phyloP scores from a whole-genome alignment of 2,888 invertebrate species.

The Argynnis bischoffii region DNA sequence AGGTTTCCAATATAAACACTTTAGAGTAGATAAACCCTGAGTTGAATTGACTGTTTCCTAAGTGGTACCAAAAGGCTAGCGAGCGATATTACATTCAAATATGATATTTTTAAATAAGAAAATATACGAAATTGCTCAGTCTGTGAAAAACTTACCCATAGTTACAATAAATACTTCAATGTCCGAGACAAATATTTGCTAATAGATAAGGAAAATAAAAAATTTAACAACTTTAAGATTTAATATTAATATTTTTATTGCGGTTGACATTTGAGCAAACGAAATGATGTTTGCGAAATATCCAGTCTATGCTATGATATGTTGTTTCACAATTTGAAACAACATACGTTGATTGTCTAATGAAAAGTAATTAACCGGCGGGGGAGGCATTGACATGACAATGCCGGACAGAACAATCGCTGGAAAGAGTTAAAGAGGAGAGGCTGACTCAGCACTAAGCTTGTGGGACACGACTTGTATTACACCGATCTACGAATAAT shows the following conservation, averaged over 20 bases:
- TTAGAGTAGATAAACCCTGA: too few relatives aligned
- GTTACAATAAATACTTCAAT: too few relatives aligned
- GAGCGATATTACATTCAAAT: too few relatives aligned
- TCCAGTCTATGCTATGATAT: slow-evolving; percentile 5
- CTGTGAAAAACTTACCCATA: too few relatives aligned
- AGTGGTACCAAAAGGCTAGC: too few relatives aligned
- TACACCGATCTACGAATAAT: slow-evolving; percentile 40
- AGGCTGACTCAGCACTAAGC: slow-evolving; percentile 76
- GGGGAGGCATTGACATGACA: slow-evolving; percentile 71
- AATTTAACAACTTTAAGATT: too few relatives aligned
- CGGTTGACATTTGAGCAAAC: not conserved
- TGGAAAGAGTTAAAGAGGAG: slow-evolving; percentile 74
- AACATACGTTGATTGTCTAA: slow-evolving; percentile 71
- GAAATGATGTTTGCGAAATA: slow-evolving; percentile 15
- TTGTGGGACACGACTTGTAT: slow-evolving; percentile 63
- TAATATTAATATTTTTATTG: not conserved
- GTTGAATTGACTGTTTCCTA: too few relatives aligned
- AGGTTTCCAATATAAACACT: too few relatives aligned
- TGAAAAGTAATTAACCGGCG: slow-evolving; percentile 79
- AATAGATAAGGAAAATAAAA: too few relatives aligned
- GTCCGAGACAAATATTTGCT: too few relatives aligned
- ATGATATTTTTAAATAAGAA: too few relatives aligned
- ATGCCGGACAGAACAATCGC: slow-evolving; percentile 77
- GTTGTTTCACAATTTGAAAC: slow-evolving; percentile 50
- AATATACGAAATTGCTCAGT: too few relatives aligned